phyloP scores from a whole-genome alignment of 2,888 invertebrate genomes.

The Odontocolon sp. region DNA sequence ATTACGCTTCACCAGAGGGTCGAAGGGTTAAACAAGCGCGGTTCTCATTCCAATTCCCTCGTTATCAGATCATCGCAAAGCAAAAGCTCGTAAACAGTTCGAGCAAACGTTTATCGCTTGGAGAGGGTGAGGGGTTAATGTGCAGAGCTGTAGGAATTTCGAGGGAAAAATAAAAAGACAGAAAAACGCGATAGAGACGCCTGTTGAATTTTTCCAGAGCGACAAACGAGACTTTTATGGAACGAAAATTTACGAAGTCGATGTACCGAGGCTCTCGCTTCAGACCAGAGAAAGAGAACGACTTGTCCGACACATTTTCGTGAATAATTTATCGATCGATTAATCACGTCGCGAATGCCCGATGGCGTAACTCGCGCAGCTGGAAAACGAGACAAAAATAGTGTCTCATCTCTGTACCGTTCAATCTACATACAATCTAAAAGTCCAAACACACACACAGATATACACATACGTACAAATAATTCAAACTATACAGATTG shows the following conservation, averaged over 20 bases:
- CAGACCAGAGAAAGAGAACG: background rate
- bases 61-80: conserved; percentile 41
- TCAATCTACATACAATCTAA: background rate
- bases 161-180: background rate
- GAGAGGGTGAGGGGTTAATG: background rate
- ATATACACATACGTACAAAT: too few relatives aligned
- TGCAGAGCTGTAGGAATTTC: background rate
- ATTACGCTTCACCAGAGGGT: too few relatives aligned
- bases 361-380: background rate
- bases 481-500: too few relatives aligned
- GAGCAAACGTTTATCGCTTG: conserved; percentile 24
- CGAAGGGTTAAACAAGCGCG: too few relatives aligned
- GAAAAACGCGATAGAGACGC: conserved; percentile 16
- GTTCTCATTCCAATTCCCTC: background rate
- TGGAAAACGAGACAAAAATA: too few relatives aligned
- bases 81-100: conserved; percentile 20
- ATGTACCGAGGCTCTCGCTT: background rate
- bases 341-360: conserved; percentile 4
- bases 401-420: background rate
- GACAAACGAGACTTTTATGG: conserved; percentile 14
- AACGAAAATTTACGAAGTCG: conserved; percentile 8
- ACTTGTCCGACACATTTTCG: background rate
- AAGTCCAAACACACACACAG: too few relatives aligned
- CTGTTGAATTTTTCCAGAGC: conserved; percentile 39
- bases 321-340: conserved; percentile 45